Percentiles rank a stretch among this genome's conserved stretches.
Conservation (phyloP, 2,113 vertebrate species). For the Megatriorchis doriae region DNA sequence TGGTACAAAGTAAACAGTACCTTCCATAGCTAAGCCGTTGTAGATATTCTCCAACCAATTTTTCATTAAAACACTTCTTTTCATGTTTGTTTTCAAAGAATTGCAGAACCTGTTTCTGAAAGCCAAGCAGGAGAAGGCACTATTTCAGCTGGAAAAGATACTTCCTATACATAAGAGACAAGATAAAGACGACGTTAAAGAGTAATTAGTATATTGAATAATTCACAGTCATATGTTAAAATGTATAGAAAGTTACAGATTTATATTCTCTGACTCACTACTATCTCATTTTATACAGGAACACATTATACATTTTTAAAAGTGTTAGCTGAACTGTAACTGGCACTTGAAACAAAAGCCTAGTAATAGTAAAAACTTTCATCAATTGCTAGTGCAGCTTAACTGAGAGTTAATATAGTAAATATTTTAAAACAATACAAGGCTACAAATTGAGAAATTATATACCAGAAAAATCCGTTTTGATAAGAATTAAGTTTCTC, state of each 20-base stretch:
- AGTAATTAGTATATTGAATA: not conserved
- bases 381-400: not conserved
- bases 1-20: not conserved
- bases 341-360: not conserved
- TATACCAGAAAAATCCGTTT: not conserved
- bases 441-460: not conserved
- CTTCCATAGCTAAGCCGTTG: not conserved
- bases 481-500: not conserved
- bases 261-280: not conserved
- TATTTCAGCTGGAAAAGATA: not conserved
- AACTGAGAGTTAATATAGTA: not conserved
- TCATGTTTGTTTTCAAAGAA: conserved; percentile 14
- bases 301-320: not conserved
- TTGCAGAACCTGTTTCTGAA: not conserved
- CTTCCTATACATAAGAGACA: not conserved
- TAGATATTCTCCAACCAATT: not conserved
- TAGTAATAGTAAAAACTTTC: not conserved
- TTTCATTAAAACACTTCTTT: conserved; percentile 12
- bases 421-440: not conserved
- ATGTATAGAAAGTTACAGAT: not conserved
- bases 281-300: not conserved
- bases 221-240: not conserved
- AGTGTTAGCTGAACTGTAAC: not conserved
- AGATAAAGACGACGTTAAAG: not conserved
- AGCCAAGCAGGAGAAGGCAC: not conserved